A percentile compares a stretch with the other conserved stretches of the same genome.
Conservation (phyloP, 2,888 invertebrate species). For the Netelia inedita region DNA sequence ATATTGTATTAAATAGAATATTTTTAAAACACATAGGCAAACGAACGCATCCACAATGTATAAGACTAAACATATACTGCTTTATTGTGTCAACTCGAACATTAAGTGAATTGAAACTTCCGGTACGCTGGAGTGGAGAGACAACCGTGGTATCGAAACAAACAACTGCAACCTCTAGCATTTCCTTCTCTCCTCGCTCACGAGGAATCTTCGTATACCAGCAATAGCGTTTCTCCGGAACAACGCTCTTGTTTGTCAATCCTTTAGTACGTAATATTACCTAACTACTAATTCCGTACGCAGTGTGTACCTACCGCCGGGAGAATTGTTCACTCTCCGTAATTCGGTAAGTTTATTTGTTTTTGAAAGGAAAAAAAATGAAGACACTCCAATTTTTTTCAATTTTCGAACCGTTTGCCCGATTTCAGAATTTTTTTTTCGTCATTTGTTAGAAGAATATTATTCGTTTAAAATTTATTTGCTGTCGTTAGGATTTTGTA, state of each 20-base stretch:
- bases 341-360: neutral
- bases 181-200: neutral
- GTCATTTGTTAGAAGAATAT: too few relatives aligned
- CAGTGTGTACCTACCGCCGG: neutral
- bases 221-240: neutral
- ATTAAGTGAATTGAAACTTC: slow-evolving; percentile 22
- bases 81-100: neutral
- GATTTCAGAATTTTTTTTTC: too few relatives aligned
- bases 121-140: neutral
- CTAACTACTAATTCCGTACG: neutral
- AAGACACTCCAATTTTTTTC: too few relatives aligned
- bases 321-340: neutral
- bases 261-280: neutral
- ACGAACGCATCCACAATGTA: neutral
- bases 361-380: too few relatives aligned
- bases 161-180: slow-evolving; percentile 14
- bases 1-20: neutral
- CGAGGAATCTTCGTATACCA: neutral
- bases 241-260: neutral
- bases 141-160: slow-evolving; percentile 11
- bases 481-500: too few relatives aligned
- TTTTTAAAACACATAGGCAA: neutral
- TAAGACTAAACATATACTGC: neutral
- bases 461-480: too few relatives aligned
- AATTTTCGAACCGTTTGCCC: too few relatives aligned